These are phyloP conservation scores for Argyresthia goedartella DNA, from an alignment of 2,888 invertebrate genomes.

Conservation along the genomic window DNA sequence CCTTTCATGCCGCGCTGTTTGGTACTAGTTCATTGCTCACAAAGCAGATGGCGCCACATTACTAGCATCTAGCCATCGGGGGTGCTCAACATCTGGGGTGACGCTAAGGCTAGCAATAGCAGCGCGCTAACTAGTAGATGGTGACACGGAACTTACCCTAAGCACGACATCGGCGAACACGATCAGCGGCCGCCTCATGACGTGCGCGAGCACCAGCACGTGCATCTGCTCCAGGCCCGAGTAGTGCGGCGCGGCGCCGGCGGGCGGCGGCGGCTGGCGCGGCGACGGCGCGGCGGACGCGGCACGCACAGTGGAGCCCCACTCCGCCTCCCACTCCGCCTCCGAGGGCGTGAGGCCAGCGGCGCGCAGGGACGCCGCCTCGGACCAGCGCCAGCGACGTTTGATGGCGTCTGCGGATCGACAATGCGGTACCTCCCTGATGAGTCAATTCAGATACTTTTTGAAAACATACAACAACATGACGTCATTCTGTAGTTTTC, in stretches of 20 bases:
- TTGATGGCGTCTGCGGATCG: conserved; percentile 58
- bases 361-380: conserved; percentile 70
- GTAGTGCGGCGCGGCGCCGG: conserved; percentile 72
- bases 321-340: conserved; percentile 85
- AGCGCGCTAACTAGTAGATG: too few relatives aligned
- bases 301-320: conserved; percentile 47
- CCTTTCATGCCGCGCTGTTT: too few relatives aligned
- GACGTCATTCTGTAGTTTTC: too few relatives aligned
- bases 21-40: too few relatives aligned
- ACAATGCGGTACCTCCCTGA: too few relatives aligned
- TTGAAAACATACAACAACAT: neutral
- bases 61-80: too few relatives aligned
- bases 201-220: conserved; percentile 86
- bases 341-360: conserved; percentile 82
- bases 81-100: too few relatives aligned
- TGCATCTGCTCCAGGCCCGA: conserved; percentile 89
- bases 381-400: conserved; percentile 63
- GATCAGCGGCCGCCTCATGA: conserved; percentile 83
- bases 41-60: too few relatives aligned
- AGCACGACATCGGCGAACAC: conserved; percentile 87
- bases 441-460: too few relatives aligned
- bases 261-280: too few relatives aligned
- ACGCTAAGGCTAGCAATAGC: too few relatives aligned
- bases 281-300: conserved; percentile 50
- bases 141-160: conserved; percentile 49